Conservation (phyloP, 2,888 invertebrate species). For the Hanleya hanleyi region DNA sequence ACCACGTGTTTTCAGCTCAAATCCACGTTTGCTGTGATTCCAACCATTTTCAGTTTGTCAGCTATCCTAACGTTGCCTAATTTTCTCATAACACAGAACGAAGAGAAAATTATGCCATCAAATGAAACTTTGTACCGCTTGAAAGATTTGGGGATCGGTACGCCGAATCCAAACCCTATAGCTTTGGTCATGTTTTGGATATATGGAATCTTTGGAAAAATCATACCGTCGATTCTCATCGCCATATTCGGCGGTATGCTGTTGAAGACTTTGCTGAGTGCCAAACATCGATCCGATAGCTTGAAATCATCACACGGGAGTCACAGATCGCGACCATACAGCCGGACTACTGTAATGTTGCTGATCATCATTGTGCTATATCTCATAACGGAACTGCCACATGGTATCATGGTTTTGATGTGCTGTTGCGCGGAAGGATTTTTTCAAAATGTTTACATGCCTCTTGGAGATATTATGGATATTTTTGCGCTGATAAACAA, state of each 20-base stretch:
- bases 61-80: conserved; percentile 88
- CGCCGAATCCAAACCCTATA: conserved; percentile 42
- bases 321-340: conserved; percentile 4
- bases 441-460: conserved; percentile 76
- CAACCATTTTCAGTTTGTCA: conserved; percentile 86
- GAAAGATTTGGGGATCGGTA: conserved; percentile 47
- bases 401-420: conserved; percentile 82
- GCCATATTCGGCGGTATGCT: conserved; percentile 79
- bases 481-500: conserved; percentile 91
- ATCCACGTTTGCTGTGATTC: conserved; percentile 83
- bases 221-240: conserved; percentile 90
- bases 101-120: conserved; percentile 20
- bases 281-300: conserved; percentile 32
- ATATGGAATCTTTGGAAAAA: conserved; percentile 92
- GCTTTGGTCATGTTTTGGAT: conserved; percentile 84
- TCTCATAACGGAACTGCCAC: conserved; percentile 89
- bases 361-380: conserved; percentile 87
- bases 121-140: conserved; percentile 42
- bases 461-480: conserved; percentile 86
- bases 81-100: conserved; percentile 85
- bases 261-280: conserved; percentile 52
- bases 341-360: conserved; percentile 85
- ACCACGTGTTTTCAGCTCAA: conserved; percentile 78
- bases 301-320: conserved; percentile 27
- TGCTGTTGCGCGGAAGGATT: conserved; percentile 81